Evolutionary conservation across 2,113 vertebrate genomes (phyloP), one percentile per base, ranked within the genome.

Genomic region (Eubucco bourcierii): DNA sequence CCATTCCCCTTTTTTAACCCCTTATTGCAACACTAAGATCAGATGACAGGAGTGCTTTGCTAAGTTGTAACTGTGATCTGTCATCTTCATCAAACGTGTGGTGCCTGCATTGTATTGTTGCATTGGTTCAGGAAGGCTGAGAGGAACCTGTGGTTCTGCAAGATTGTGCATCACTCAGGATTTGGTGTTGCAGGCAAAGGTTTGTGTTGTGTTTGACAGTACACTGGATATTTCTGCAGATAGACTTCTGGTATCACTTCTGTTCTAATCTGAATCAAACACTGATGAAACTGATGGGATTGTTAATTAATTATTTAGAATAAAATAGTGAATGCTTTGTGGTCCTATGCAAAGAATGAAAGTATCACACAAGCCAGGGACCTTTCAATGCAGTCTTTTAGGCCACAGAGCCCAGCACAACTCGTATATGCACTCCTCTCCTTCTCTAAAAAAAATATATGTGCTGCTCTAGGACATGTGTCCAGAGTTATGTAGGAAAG

Each of bases 141-240:
- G 76, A 80, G 68, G 72, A 95, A 29, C n/a, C 68, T 60, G 56
- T 83, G 60, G 28, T 80, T 94, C 90, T 89, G 47, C 79, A 80
- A 15, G 15, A 53, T 10, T 1, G 0, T 34, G 75, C 82, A 37
- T 61, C 37, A 44, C 23, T 71, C 41, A 9, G 63, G 37, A 34
- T 67, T 21, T 44, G 56, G 39, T 37, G 46, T 46, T 25, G 50
- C 50, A 52, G 12, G 46, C 31, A 37, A 60, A 86, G 29, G 24
- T 55, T 68, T 75, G 41, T 31, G 59, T 44, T 73, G 52, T 21
- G 23, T 65, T 84, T 80, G 59, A 24, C 37, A 70, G 31, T 33
- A 44, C 12, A 17, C 12, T 53, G 47, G 33, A 33, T 33, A 37
- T 13, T 79, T 52, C 39, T 77, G n/a, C 34, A 92, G 64, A 3